Percentiles rank a stretch among this genome's conserved stretches.
Conservation (phyloP, 2,113 vertebrate species). For the Leptodactylus fuscus region DNA sequence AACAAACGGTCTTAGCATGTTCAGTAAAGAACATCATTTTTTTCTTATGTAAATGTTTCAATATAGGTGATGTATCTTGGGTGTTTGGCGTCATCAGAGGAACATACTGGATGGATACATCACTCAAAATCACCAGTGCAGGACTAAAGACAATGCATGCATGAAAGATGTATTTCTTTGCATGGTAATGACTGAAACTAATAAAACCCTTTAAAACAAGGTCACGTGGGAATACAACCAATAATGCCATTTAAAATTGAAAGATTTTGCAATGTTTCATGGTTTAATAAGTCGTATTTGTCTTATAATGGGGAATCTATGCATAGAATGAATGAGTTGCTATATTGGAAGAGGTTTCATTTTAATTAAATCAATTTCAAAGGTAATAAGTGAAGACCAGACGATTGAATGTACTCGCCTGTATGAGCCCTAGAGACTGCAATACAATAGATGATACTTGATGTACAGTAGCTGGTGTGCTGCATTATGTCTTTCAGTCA, state of each 20-base stretch:
- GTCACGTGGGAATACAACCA: not conserved
- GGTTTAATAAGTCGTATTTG: not conserved
- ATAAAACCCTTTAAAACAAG: not conserved
- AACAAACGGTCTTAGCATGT: no score
- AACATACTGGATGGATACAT: not conserved
- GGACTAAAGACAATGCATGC: not conserved
- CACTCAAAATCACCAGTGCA: not conserved
- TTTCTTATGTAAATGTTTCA: no score
- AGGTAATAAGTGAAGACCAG: not conserved
- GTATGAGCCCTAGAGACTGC: not conserved
- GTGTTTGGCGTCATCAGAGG: no score
- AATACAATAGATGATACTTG: not conserved
- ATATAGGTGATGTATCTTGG: not conserved
- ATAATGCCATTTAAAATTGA: not conserved
- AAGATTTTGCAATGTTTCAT: not conserved
- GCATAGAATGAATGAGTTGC: not conserved
- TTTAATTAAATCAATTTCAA: constrained; percentile 1
- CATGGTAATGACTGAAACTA: not conserved
- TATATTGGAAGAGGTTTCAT: not conserved
- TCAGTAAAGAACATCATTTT: no score
- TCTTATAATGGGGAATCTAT: constrained; percentile 19
- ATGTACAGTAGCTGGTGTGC: not conserved
- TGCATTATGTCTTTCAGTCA: not conserved
- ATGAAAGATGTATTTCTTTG: not conserved
- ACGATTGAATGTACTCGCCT: not conserved